Evolutionary conservation across 2,797 vertebrate species (phyloP), one percentile per base, ranked within the genome.

Genomic region (Hipposideros larvatus): DNA sequence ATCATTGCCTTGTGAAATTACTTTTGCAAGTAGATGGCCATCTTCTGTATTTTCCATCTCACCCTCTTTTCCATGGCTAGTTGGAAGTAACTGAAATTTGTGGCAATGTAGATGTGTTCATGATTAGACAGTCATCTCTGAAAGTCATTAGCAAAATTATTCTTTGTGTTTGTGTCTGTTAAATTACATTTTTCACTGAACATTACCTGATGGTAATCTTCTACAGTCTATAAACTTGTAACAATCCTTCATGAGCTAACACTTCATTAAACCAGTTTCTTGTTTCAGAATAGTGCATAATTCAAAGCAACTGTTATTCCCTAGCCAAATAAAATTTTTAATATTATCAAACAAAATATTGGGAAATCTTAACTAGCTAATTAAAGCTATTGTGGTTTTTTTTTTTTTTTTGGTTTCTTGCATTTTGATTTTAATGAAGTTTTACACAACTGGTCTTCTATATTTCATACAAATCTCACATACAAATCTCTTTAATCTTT

Each of bases 281-380:
- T 93, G 77, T 83, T 91, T 96, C 89, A 87, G 75, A 96, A 84
- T 28, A 85, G 22, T 91, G 61, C 51, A 74, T 96, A 97, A 95
- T 93, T 96, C 51, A 95, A 97, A 96, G 96, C 53, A 83, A 94
- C 11, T 63, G 34, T 74, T 96, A 95, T 93, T 97, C 86, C 73
- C 75, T 48, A 94, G 87, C 9, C 75, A 95, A 87, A 97, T 96
- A 96, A 95, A 96, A 92, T 79, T 91, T 89, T 48, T 90, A 96
- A 68, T 93, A 94, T 97, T 90, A 93, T 97, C 37, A 97, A 97
- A 90, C 65, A 96, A 97, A 97, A 87, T 97, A 94, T 84, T 43
- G 53, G 55, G 77, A 91, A 97, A 96, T 85, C 22, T 34, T 91
- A 97, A 97, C 26, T 87, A 61, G 43, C 55, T 96, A 95, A 96